Evolutionary conservation across 1,140 invertebrate genomes (phyloP).

Genomic region (Sogatella furcifera): DNA sequence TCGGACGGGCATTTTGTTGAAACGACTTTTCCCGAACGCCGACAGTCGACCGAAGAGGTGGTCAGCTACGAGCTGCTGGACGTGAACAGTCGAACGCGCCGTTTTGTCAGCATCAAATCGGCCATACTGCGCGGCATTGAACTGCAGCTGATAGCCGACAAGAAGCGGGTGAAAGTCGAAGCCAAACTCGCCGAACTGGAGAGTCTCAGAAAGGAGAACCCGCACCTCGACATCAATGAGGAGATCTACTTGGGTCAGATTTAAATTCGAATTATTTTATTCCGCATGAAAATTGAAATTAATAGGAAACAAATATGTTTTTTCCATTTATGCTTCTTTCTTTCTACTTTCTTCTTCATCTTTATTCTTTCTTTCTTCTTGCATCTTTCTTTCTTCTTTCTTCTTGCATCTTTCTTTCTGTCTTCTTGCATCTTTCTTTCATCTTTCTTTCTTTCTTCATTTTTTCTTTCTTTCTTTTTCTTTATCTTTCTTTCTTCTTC

Average conservation of each 20-base stretch:
- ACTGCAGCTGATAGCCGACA: slow-evolving; percentile 31
- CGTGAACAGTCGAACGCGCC: neutral
- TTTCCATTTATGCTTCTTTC: no score
- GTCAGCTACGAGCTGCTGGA: neutral
- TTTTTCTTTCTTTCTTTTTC: no score
- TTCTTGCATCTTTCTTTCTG: no score
- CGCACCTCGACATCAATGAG: slow-evolving; percentile 44
- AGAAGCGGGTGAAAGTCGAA: slow-evolving; percentile 39
- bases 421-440: no score
- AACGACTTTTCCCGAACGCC: slow-evolving; percentile 20
- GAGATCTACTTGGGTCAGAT: slow-evolving; percentile 38
- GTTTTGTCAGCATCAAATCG: slow-evolving; percentile 47
- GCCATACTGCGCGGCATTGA: slow-evolving; percentile 38
- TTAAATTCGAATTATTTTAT: no score
- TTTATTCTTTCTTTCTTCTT: no score
- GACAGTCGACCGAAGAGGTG: neutral
- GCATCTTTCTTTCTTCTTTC: no score
- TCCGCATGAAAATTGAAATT: no score
- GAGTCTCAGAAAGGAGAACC: slow-evolving; percentile 39
- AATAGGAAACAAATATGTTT: no score
- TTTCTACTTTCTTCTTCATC: no score
- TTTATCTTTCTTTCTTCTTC: no score
- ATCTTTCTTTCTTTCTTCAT: no score
- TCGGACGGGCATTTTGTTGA: slow-evolving; percentile 40
- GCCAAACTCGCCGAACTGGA: slow-evolving; percentile 42